Evolutionary conservation across 2,797 vertebrate genomes (phyloP).

Genomic region (Diglossa cyanea): DNA sequence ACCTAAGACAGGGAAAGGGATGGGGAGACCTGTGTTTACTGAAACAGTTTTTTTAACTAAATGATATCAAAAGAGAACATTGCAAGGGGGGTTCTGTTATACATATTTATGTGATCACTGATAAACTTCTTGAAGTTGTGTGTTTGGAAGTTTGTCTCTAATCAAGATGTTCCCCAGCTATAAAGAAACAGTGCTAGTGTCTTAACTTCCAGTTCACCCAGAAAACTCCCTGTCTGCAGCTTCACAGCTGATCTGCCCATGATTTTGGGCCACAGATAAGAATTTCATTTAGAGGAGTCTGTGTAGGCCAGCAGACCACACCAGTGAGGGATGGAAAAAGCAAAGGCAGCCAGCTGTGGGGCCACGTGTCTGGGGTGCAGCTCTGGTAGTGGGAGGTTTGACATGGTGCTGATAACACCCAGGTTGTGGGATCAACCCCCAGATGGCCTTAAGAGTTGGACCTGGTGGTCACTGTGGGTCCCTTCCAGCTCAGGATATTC

Average conservation of each 20-base stretch:
- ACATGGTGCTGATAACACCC: fast-evolving
- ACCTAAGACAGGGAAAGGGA: neutral
- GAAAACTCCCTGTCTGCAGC: neutral
- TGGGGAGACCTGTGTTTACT: neutral
- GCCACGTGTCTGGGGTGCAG: fast-evolving
- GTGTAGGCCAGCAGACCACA: neutral
- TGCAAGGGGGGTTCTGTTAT: neutral
- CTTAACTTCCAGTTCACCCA: neutral
- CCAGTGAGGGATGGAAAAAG: neutral
- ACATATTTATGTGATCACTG: neutral
- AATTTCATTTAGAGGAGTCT: neutral
- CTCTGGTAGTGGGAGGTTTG: neutral
- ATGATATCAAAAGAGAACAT: neutral
- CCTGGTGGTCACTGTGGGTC: neutral
- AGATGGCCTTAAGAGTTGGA: neutral
- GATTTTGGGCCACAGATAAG: neutral
- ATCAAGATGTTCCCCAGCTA: neutral
- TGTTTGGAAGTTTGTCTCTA: neutral
- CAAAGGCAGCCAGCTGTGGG: neutral
- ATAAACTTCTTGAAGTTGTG: neutral
- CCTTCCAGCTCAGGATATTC: neutral
- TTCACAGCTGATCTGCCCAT: neutral
- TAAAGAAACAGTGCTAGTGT: neutral
- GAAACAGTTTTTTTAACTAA: neutral
- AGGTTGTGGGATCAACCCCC: fast-evolving